Evolutionary conservation across 2,888 invertebrate genomes (phyloP), one percentile per base, ranked within the genome.

Genomic region (Heliconius sara): DNA sequence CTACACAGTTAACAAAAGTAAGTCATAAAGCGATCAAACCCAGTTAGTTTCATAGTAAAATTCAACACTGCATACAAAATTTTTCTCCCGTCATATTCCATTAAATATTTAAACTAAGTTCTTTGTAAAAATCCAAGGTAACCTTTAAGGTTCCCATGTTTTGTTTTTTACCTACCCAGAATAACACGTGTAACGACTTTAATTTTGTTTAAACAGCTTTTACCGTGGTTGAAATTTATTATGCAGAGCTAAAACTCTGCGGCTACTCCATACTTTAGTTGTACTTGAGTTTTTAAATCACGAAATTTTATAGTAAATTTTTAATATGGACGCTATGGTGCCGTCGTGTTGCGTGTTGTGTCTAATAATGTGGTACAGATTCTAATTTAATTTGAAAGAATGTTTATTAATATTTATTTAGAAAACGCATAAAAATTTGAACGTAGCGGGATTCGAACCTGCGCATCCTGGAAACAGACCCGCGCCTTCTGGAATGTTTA

Each of bases 181-280:
- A 25, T 68, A 68, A 39, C 68, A 68, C 25, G 68, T 68, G 68
- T 39, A 68, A 68, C 68, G 68, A 68, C 39, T 68, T 68, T 68
- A 68, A 68, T 68, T 68, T 68, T 43, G 68, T 25, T 68, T n/a
- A 68, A 68, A 68, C n/a, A 68, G 43, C 68, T 68, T 68, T 39
- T 43, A 39, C n/a, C 34, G 22, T 0, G 67, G 34, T 13, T 63
- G 63, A 68, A 68, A 68, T 60, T 60, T 60, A 34, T 68, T 68
- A 68, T 13, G 67, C 39, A 34, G 67, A 1, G 3, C 34, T 39
- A 10, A 68, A 66, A 68, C n/a, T n/a, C n/a, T 68, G 60, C 67
- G 5, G 34, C 67, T 68, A 39, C n/a, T 39, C 67, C n/a, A 39
- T 68, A 68, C n/a, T 34, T 27, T 30, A 66, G 66, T 30, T 30